These are phyloP conservation scores for Mechanitis mazaeus DNA, from an alignment of 2,888 invertebrate species.

Conservation along the genomic window DNA sequence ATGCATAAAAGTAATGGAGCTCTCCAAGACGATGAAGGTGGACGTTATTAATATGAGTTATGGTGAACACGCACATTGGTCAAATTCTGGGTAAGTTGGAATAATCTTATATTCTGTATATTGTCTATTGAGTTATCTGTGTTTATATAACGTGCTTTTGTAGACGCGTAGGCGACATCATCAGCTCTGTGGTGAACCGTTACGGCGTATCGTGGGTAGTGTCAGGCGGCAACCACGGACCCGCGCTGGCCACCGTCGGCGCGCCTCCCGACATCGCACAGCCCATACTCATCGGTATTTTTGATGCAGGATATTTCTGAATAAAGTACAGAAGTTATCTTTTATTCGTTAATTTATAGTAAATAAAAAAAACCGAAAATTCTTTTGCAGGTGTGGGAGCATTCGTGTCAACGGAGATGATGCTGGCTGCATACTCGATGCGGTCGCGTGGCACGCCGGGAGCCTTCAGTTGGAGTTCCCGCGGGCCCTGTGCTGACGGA, in stretches of 20 bases:
- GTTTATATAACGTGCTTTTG: constrained; percentile 29
- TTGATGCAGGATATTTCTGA: too few species aligned
- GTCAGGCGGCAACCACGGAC: constrained; percentile 97
- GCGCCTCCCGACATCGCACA: constrained; percentile 91
- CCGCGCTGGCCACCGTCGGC: constrained; percentile 94
- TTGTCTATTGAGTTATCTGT: neutral
- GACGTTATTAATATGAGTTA: constrained; percentile 99
- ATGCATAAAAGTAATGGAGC: constrained; percentile 90
- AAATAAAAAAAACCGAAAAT: too few species aligned
- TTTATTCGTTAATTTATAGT: neutral
- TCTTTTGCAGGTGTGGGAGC: constrained; percentile 87
- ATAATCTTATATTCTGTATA: neutral
- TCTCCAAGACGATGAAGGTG: constrained; percentile 77
- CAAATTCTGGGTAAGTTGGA: constrained; percentile 86
- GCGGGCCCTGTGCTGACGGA: constrained; percentile 92
- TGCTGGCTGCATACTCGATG: constrained; percentile 95
- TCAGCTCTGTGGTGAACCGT: constrained; percentile 92
- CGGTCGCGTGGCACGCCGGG: constrained; percentile 88
- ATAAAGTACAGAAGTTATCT: too few species aligned
- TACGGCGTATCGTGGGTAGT: constrained; percentile 95
- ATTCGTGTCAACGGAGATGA: constrained; percentile 98
- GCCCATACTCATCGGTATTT: constrained; percentile 85
- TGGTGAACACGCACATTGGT: constrained; percentile 96
- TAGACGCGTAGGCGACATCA: constrained; percentile 90
- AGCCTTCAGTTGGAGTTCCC: constrained; percentile 94